Base-by-base conservation (phyloP, 2,113 vertebrate species). In the Lutjanus erythropterus region DNA sequence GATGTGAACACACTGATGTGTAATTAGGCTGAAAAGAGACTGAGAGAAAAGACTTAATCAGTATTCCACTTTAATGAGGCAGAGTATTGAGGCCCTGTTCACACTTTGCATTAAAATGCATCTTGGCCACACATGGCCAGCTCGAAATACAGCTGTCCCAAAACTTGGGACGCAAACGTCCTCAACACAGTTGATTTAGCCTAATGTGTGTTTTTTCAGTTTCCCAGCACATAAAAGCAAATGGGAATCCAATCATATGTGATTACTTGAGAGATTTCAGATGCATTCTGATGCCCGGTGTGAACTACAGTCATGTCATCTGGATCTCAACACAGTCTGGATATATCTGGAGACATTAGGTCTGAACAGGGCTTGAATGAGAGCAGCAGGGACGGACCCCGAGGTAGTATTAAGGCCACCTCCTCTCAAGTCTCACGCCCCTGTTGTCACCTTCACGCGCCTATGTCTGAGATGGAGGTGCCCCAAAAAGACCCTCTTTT, bases 101-200 rank as follows among this genome's bases (percentile, higher is more conserved):
- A 89, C 87, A 88, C 86, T 84, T 81, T 47, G 80, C 81, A 83
- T 88, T 91, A 79, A 91, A 92, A 89, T 88, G 80, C 81, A 78
- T 86, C 70, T 71, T 52, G 47, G 76, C 73, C 74, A 65, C 60
- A 53, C 62, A 59, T 74, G 74, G 74, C 74, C 66, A 64, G 64
- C 71, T 87, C 59, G 59, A 77, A 61, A 77, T 78, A 74, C 64
- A 74, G 82, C 85, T 88, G 73, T 75, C 50, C 77, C 50, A 69
- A 67, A 79, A 66, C 29, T 59, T 19, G 60, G 50, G 31, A 66
- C 21, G 15, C 75, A 68, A 53, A 79, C 64, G 71, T 68, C 71
- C 71, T 58, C 9, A 77, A 79, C 67, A 25, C 29, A 46, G 72
- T 23, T 67, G 55, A 76, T 88, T 78, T 55, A 74, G 68, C 9